Conservation (phyloP, 2,888 invertebrate genomes). For the Acholoe squamosa region DNA sequence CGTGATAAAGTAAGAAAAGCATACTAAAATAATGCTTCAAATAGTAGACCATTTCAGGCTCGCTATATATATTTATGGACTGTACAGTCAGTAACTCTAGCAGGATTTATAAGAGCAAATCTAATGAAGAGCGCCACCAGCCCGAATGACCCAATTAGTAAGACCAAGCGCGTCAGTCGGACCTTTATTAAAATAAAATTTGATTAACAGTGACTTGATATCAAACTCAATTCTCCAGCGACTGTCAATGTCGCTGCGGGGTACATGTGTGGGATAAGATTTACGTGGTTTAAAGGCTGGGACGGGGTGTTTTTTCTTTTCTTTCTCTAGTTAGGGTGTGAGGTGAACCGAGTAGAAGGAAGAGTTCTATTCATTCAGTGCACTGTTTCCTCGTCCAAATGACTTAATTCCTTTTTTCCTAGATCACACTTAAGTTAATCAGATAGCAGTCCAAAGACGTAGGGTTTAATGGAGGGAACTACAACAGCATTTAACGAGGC, state of each 20-base stretch:
- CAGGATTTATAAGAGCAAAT: slow-evolving; percentile 6
- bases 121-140: not conserved
- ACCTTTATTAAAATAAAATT: slow-evolving; percentile 60
- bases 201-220: slow-evolving; percentile 59
- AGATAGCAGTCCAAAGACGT: not conserved
- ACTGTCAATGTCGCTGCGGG: slow-evolving; percentile 8
- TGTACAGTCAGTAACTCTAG: not conserved
- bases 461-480: slow-evolving; percentile 36
- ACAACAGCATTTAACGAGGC: slow-evolving; percentile 48
- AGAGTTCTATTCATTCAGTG: slow-evolving; percentile 59
- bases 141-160: slow-evolving; percentile 24
- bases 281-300: not conserved
- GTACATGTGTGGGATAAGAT: not conserved
- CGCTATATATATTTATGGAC: too few relatives aligned
- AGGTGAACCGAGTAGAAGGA: slow-evolving; percentile 37
- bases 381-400: not conserved
- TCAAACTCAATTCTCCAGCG: slow-evolving; percentile 50
- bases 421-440: slow-evolving; percentile 17
- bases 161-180: slow-evolving; percentile 1
- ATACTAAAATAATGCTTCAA: too few relatives aligned
- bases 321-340: not conserved
- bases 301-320: too few relatives aligned
- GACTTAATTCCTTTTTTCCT: slow-evolving; percentile 53
- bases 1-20: too few relatives aligned
- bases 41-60: too few relatives aligned